Conservation (phyloP, 2,113 vertebrate genomes). For the Lampris megalopsis region DNA sequence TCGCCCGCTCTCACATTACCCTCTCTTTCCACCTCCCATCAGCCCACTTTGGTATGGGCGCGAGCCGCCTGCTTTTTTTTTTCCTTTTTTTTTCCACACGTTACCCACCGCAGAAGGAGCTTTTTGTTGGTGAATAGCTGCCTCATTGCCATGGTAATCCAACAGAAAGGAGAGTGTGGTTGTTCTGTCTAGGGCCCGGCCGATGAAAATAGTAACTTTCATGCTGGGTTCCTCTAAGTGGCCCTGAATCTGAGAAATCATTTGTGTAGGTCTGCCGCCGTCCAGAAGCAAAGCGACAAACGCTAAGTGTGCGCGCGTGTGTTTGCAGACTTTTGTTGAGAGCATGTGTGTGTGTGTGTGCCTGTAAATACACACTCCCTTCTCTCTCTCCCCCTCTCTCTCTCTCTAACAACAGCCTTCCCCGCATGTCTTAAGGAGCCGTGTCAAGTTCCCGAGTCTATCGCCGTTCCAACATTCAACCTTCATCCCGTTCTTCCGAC, state of each 20-base stretch:
- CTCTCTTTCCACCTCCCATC: slow-evolving; percentile 74
- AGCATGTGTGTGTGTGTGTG: slow-evolving; percentile 7
- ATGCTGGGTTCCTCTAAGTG: slow-evolving; percentile 60
- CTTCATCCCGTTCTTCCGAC: slow-evolving; percentile 24
- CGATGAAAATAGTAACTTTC: slow-evolving; percentile 75
- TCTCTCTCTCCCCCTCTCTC: too few species aligned
- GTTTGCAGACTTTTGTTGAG: not conserved
- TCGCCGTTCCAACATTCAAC: not conserved
- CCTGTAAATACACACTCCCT: too few species aligned
- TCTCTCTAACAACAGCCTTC: too few species aligned
- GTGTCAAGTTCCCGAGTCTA: not conserved
- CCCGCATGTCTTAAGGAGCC: not conserved
- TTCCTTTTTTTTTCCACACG: slow-evolving; percentile 63
- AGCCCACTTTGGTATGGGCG: slow-evolving; percentile 64
- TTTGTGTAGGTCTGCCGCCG: slow-evolving; percentile 21
- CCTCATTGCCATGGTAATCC: slow-evolving; percentile 79
- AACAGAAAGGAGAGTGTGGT: slow-evolving; percentile 65
- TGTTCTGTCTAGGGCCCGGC: slow-evolving; percentile 67
- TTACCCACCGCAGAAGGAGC: slow-evolving; percentile 70
- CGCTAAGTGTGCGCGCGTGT: not conserved
- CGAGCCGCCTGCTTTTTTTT: slow-evolving; percentile 65
- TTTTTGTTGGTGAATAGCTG: slow-evolving; percentile 79
- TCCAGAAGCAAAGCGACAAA: slow-evolving; percentile 6
- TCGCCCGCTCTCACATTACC: slow-evolving; percentile 76
- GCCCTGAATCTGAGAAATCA: slow-evolving; percentile 55